phyloP scores from a whole-genome alignment of 1,140 invertebrate genomes.

The Zaprionus lachaisei region DNA sequence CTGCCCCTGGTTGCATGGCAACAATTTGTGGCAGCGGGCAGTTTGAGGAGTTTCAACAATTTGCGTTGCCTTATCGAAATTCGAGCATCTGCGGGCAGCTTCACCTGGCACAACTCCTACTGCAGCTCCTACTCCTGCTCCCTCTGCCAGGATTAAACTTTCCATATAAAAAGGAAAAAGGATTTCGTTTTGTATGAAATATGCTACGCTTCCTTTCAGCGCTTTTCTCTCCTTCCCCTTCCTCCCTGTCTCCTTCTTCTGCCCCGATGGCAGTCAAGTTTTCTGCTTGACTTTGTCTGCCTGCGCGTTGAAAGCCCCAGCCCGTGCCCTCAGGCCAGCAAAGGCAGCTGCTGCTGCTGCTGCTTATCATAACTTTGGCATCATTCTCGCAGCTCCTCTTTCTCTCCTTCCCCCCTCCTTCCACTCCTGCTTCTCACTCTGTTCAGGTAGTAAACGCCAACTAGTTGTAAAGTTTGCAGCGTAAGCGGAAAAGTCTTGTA shows the following conservation, averaged over 20 bases:
- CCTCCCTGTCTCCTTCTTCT: constrained; percentile 21
- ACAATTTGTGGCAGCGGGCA: constrained; percentile 56
- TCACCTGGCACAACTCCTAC: background rate
- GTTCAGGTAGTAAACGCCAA: constrained; percentile 75
- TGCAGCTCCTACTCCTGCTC: constrained; percentile 7
- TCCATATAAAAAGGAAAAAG: constrained; percentile 79
- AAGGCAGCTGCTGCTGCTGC: constrained; percentile 40
- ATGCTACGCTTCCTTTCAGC: constrained; percentile 78
- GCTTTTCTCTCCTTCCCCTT: constrained; percentile 20
- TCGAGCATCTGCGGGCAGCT: constrained; percentile 56
- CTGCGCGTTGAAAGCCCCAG: constrained; percentile 50
- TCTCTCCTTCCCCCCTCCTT: background rate
- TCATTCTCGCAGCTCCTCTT: constrained; percentile 31
- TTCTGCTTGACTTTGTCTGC: constrained; percentile 78
- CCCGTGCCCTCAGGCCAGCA: constrained; percentile 6
- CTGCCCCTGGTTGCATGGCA: constrained; percentile 37
- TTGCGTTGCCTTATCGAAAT: constrained; percentile 60
- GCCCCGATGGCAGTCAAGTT: constrained; percentile 66
- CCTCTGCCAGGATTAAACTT: constrained; percentile 67
- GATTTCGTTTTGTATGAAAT: constrained; percentile 78
- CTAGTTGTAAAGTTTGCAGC: constrained; percentile 79
- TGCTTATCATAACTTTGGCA: constrained; percentile 81
- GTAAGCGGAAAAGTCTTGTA: constrained; percentile 79
- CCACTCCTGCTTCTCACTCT: background rate
- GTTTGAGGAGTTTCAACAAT: constrained; percentile 32